Evolutionary conservation across 1,140 invertebrate genomes (phyloP), one percentile per base, ranked within the genome.

Genomic region (Sinonovacula constricta): DNA sequence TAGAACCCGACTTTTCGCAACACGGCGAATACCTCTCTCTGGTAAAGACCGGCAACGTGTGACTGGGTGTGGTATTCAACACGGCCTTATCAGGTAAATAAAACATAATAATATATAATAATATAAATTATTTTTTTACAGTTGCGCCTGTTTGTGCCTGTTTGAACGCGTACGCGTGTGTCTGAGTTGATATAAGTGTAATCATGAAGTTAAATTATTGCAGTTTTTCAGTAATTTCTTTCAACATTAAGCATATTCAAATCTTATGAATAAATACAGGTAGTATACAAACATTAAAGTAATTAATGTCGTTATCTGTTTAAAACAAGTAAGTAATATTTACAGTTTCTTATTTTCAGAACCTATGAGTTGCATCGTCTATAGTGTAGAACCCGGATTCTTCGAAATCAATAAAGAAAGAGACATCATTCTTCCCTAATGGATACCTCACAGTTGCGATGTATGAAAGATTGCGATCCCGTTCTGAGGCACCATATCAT

Each of bases 1-100:
- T 81, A n/a, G 79, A 81, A 56, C 79, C 79, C 14, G 7, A 63
- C 4, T 76, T 81, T 65, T 33, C 39, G 4, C 22, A 70, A 30
- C 39, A 70, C n/a, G 45, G 51, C 3, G n/a, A 79, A 28, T 79
- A 70, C 22, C 2, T 70, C 1, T 70, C 68, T 3, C 30, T 69
- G 30, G 10, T 18, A 12, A 71, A 66, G 51, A 60, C 45, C 5
- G 59, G 57, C n/a, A 71, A 71, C 36, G 51, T 69, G 10, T 30
- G 70, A 53, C 28, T 80, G 5, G 79, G 75, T 33, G 63, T 53
- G 7, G 39, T 45, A 7, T 45, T 45, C 39, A 45, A 45, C 7
- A 45, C 39, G 7, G 7, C 39, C 7, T 45, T 45, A 45, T 7
- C 39, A 45, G 39, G 39, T 45, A 45, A 10, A n/a, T n/a, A n/a